These are phyloP conservation scores for Harpegnathos saltator DNA, from an alignment of 1,140 invertebrate species.

Conservation along the genomic window DNA sequence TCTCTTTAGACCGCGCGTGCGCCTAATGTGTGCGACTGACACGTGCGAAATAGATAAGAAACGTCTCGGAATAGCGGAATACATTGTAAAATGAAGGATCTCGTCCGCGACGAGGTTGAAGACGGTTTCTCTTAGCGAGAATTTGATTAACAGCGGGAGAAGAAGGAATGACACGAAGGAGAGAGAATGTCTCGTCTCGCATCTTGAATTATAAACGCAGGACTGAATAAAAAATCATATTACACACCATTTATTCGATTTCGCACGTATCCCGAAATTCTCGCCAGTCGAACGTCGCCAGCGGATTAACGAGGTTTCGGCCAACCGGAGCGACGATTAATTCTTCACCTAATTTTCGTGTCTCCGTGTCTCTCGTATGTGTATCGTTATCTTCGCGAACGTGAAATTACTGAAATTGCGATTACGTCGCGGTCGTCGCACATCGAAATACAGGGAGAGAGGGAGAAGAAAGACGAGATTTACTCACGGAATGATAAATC, in stretches of 20 bases:
- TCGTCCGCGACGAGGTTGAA: neutral
- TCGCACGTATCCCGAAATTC: neutral
- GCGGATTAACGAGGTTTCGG: slow-evolving; percentile 4
- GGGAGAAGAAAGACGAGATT: slow-evolving; percentile 44
- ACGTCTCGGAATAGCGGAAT: neutral
- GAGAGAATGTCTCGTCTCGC: neutral
- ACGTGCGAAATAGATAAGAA: neutral
- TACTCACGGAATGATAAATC: slow-evolving; percentile 54
- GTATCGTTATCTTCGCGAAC: neutral
- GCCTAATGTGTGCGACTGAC: slow-evolving; percentile 19
- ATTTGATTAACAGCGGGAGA: slow-evolving; percentile 3
- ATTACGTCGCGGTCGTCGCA: slow-evolving; percentile 5
- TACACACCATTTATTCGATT: neutral
- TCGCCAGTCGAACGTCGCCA: neutral
- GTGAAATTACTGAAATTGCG: slow-evolving; percentile 46
- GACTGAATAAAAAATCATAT: too few relatives aligned
- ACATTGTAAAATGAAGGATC: neutral
- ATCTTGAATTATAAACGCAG: too few relatives aligned
- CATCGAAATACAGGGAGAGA: too few relatives aligned
- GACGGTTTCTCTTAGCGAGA: slow-evolving; percentile 3
- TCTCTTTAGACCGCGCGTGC: neutral
- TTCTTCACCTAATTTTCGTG: slow-evolving; percentile 18
- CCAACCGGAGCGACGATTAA: neutral
- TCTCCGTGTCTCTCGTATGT: slow-evolving; percentile 9
- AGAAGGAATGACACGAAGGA: too few relatives aligned